Evolutionary conservation across 2,113 vertebrate genomes (phyloP), one percentile per base, ranked within the genome.

Genomic region (Panthera leo): DNA sequence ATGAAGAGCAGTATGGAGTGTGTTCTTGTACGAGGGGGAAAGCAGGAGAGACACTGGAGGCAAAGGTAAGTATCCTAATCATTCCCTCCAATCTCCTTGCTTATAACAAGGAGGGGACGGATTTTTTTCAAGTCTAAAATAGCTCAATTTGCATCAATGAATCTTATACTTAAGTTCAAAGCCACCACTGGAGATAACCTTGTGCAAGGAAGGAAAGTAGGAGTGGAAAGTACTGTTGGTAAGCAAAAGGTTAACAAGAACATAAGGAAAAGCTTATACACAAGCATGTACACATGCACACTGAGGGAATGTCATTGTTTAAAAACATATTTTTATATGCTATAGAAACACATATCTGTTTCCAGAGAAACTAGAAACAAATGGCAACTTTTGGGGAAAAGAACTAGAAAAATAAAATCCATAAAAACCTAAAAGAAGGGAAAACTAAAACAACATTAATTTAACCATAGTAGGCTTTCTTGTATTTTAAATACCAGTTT

Each of bases 371-470:
- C 45, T 45, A 45, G 34, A 95, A 96, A 94, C 2, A 16, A 94
- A 92, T 29, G 61, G n/a, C 19, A 82, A 93, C 13, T 80, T 97
- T 67, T 73, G 36, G 39, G 53, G 48, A 87, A 80, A 87, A 92
- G 36, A 84, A 89, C 58, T 61, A 82, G 29, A 71, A 85, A 91
- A 92, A 84, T 84, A 29, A 95, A 96, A 96, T 82, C 8, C 34
- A 96, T 21, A 76, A 84, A 96, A 89, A 96, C 9, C 68, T 51
- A 23, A 89, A 94, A 78, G 61, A 86, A 45, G 15, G 7, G 2
- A 45, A 97, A 97, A 88, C 45, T 61, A 91, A 97, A 93, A 8
- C 79, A 96, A 84, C 27, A 91, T 51, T 91, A 91, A 88, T 73
- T 91, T 90, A 29, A 91, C 15, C 23, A 79, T 61, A 82, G 27